These are phyloP conservation scores for Solenopsis fugax DNA, from an alignment of 1,140 invertebrate genomes.

Conservation along the genomic window DNA sequence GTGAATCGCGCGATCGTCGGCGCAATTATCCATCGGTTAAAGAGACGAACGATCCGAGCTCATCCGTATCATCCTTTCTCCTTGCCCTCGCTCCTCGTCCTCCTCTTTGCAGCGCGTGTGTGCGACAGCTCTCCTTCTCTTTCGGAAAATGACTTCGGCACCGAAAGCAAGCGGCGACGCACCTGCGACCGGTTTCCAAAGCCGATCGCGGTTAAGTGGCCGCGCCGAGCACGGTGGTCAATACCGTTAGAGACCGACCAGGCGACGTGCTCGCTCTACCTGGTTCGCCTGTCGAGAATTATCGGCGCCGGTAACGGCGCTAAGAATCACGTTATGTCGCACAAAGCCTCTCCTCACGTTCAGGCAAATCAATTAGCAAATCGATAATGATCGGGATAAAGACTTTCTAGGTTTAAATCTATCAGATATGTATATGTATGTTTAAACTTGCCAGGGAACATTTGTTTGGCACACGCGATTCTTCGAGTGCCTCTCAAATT, in stretches of 20 bases:
- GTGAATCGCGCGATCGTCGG: conserved; percentile 36
- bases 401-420: neutral
- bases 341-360: neutral
- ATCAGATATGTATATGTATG: neutral
- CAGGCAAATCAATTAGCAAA: neutral
- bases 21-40: conserved; percentile 31
- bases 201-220: conserved; percentile 81
- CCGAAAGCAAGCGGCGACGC: conserved; percentile 46
- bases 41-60: conserved; percentile 13
- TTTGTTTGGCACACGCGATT: neutral
- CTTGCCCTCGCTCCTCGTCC: neutral
- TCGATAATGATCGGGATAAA: conserved; percentile 3
- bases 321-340: conserved; percentile 36
- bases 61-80: neutral
- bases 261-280: conserved; percentile 42
- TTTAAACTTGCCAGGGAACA: neutral
- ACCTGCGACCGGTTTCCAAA: conserved; percentile 83
- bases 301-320: conserved; percentile 48
- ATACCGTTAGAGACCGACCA: conserved; percentile 80
- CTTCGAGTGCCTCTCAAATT: neutral
- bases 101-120: neutral
- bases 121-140: conserved; percentile 22
- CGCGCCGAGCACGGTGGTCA: conserved; percentile 65
- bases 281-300: conserved; percentile 63
- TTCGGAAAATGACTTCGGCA: conserved; percentile 3